phyloP scores from a whole-genome alignment of 2,797 vertebrate genomes.

The Hapalemur alaotrensis region DNA sequence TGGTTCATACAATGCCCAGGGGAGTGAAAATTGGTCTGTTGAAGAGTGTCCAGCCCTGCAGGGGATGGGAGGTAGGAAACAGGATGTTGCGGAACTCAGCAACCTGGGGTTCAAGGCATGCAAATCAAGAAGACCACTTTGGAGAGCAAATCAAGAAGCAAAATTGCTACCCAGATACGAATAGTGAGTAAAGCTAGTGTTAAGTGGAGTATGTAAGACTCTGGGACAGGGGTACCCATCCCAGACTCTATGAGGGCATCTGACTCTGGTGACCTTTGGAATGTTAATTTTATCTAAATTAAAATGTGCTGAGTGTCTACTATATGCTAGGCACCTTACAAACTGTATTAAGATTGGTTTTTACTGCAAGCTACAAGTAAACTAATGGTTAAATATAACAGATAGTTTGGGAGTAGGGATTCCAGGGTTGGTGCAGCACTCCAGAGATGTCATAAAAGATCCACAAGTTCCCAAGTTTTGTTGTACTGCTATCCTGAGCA shows the following conservation, averaged over 20 bases:
- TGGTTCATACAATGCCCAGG: neutral
- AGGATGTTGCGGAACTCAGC: neutral
- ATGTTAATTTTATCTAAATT: neutral
- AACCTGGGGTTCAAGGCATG: neutral
- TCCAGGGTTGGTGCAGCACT: neutral
- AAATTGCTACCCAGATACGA: neutral
- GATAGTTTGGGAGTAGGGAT: neutral
- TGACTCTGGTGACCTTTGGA: neutral
- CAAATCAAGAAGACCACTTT: neutral
- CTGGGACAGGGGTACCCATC: neutral
- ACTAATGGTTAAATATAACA: neutral
- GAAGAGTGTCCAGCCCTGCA: no score
- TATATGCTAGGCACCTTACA: neutral
- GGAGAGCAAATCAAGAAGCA: neutral
- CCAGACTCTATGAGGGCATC: neutral
- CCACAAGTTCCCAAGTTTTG: neutral
- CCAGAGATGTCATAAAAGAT: neutral
- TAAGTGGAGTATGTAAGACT: neutral
- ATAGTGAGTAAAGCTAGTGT: neutral
- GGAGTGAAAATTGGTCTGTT: neutral
- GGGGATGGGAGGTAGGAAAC: neutral
- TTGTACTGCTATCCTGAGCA: neutral
- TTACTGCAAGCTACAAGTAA: neutral
- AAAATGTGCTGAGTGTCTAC: neutral
- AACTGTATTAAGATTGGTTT: neutral